Conservation (phyloP, 2,113 vertebrate genomes). For the Macroglossus sobrinus region DNA sequence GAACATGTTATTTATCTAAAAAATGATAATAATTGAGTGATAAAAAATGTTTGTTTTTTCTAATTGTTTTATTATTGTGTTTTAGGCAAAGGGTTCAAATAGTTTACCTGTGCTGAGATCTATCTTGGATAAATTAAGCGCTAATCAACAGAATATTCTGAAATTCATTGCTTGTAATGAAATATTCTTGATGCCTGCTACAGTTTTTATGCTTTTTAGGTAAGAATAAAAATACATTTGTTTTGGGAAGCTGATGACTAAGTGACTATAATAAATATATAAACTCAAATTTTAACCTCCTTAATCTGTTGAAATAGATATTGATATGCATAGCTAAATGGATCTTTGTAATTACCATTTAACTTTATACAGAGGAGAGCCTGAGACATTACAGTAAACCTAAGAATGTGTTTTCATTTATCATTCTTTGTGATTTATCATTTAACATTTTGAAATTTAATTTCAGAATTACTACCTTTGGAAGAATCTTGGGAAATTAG, state of each 20-base stretch:
- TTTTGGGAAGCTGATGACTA: constrained; percentile 3
- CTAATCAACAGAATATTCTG: constrained; percentile 98
- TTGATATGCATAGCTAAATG: neutral
- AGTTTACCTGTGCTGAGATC: constrained; percentile 93
- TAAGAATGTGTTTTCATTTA: neutral
- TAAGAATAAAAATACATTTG: constrained; percentile 74
- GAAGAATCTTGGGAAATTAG: neutral
- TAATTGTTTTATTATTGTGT: constrained; percentile 59
- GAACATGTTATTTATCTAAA: neutral
- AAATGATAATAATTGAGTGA: neutral
- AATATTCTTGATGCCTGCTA: constrained; percentile 99
- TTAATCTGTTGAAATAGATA: neutral
- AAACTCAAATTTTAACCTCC: constrained; percentile 8
- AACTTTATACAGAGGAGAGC: neutral
- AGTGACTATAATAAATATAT: neutral
- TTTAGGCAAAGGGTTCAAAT: constrained; percentile 90
- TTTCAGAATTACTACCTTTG: constrained; percentile 15
- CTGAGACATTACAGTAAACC: neutral
- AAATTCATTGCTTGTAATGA: constrained; percentile 99
- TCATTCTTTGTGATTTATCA: neutral
- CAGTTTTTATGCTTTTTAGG: constrained; percentile 99
- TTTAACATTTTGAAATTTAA: constrained; percentile 33
- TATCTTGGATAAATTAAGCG: constrained; percentile 91
- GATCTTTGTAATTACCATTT: neutral
- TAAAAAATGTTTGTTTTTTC: constrained; percentile 29